Evolutionary conservation across 2,888 invertebrate species (phyloP).

Genomic region (Dastarcus helophoroides): DNA sequence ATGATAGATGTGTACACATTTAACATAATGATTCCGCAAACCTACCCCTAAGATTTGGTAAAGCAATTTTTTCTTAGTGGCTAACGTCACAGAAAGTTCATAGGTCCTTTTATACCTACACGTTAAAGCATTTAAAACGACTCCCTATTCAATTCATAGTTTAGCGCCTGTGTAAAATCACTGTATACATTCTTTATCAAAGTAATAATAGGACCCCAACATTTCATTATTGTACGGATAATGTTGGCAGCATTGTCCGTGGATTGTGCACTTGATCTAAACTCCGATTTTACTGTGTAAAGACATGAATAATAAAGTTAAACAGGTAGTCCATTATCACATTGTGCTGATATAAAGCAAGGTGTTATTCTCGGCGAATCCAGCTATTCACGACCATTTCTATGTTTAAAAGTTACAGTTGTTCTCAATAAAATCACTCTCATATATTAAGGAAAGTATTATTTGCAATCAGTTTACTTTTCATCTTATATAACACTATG

Average conservation of each 20-base stretch:
- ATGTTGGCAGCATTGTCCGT: conserved; percentile 34
- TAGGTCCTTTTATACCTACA: background rate
- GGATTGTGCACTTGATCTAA: conserved; percentile 36
- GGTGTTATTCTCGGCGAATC: conserved; percentile 27
- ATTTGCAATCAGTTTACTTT: no score
- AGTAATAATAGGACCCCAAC: conserved; percentile 33
- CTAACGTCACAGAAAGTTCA: background rate
- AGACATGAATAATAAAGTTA: conserved; percentile 37
- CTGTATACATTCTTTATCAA: conserved; percentile 32
- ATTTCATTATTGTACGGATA: conserved; percentile 36
- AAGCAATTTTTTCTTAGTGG: background rate
- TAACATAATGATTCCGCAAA: no score
- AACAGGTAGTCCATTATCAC: conserved; percentile 36
- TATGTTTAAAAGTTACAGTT: no score
- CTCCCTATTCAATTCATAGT: conserved; percentile 16
- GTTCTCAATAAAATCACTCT: no score
- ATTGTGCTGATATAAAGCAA: conserved; percentile 33
- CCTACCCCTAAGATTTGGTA: no score
- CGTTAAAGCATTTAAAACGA: conserved; percentile 12
- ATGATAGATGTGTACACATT: no score
- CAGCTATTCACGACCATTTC: conserved; percentile 10
- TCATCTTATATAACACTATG: no score
- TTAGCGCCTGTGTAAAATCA: conserved; percentile 29
- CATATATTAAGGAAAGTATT: no score
- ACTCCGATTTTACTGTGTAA: conserved; percentile 24